Conservation (phyloP, 2,888 invertebrate species). For the Taenaris catops region DNA sequence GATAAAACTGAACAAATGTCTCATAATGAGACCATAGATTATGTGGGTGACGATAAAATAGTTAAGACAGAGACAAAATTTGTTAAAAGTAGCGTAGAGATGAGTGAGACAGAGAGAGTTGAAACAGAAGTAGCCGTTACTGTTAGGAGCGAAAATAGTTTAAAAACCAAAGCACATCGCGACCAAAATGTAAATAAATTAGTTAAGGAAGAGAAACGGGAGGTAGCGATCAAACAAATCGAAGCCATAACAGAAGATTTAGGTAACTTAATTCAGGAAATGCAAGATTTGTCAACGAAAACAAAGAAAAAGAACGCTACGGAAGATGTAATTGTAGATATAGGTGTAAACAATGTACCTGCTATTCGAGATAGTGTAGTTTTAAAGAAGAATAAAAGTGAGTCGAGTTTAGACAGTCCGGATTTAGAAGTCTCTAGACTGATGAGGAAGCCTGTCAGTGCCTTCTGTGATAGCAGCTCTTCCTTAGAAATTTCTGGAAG, state of each 20-base stretch:
- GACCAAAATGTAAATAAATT: conserved; percentile 36
- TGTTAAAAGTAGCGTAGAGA: conserved; percentile 41
- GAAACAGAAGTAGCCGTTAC: conserved; percentile 43
- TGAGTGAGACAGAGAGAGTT: conserved; percentile 36
- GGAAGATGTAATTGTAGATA: conserved; percentile 29
- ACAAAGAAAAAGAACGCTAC: conserved; percentile 31
- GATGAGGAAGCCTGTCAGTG: conserved; percentile 62
- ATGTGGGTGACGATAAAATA: conserved; percentile 30
- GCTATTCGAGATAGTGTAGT: conserved; percentile 54
- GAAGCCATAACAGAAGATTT: conserved; percentile 62
- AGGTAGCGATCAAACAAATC: conserved; percentile 51
- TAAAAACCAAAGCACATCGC: conserved; percentile 38
- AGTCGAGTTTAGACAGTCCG: conserved; percentile 74
- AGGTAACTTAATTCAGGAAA: conserved; percentile 59
- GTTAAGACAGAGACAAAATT: conserved; percentile 44
- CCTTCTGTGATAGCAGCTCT: conserved; percentile 67
- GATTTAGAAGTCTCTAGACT: conserved; percentile 72
- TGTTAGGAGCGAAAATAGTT: conserved; percentile 40
- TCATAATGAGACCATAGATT: conserved; percentile 39
- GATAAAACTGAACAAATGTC: conserved; percentile 43
- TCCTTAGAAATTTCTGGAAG: conserved; percentile 72
- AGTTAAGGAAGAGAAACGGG: conserved; percentile 36
- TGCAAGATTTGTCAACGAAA: conserved; percentile 50
- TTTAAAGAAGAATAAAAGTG: conserved; percentile 74
- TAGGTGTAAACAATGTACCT: conserved; percentile 51